phyloP scores from a whole-genome alignment of 2,888 invertebrate genomes.

The Nemotelus pantherinus region DNA sequence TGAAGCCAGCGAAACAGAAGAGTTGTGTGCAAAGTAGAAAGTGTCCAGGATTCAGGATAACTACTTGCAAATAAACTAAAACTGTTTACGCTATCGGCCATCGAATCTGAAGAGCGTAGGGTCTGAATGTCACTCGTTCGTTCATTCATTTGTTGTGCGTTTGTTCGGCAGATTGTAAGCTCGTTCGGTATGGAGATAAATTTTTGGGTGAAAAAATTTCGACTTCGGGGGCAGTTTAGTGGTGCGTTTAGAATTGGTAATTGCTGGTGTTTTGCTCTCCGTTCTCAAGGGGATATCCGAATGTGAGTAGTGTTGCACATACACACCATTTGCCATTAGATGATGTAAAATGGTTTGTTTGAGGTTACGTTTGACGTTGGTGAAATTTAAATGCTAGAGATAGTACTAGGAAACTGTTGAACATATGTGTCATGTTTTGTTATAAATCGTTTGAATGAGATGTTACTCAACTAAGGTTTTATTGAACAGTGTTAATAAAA shows the following conservation, averaged over 20 bases:
- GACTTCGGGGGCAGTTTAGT: slow-evolving; percentile 40
- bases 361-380: slow-evolving; percentile 33
- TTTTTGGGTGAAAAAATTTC: slow-evolving; percentile 40
- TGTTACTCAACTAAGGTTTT: too few species aligned
- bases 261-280: slow-evolving; percentile 39
- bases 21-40: neutral
- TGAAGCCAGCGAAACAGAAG: neutral
- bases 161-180: neutral
- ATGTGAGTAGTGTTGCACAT: neutral
- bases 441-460: too few species aligned
- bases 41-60: slow-evolving; percentile 33
- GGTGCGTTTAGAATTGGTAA: slow-evolving; percentile 45
- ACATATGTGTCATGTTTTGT: too few species aligned
- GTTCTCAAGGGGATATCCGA: slow-evolving; percentile 31
- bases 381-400: neutral
- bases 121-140: slow-evolving; percentile 6
- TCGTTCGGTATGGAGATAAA: slow-evolving; percentile 32
- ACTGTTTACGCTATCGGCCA: slow-evolving; percentile 46
- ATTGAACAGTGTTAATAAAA: too few species aligned
- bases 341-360: slow-evolving; percentile 37
- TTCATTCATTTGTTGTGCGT: neutral
- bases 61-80: slow-evolving; percentile 46
- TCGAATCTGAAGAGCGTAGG: slow-evolving; percentile 38
- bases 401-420: too few species aligned
- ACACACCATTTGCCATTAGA: slow-evolving; percentile 21